Evolutionary conservation across 2,113 vertebrate genomes (phyloP).

Genomic region (Hemichromis elongatus): DNA sequence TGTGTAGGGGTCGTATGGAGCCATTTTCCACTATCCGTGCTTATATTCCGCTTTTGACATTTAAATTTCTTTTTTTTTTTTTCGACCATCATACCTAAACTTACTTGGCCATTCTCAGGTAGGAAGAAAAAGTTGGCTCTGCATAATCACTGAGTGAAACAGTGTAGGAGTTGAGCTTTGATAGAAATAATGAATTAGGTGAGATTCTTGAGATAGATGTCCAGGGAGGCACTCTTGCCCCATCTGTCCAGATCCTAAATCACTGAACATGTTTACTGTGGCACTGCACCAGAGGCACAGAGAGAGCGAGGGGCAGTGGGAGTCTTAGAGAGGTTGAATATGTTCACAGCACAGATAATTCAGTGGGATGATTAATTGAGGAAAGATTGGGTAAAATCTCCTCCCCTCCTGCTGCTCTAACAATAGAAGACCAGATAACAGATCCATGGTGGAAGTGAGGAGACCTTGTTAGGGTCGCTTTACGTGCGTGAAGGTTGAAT

Average conservation of each 20-base stretch:
- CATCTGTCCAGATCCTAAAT: conserved; percentile 34
- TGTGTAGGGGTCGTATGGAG: not conserved
- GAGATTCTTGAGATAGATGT: conserved; percentile 30
- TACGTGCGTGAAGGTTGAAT: not conserved
- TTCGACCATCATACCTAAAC: not conserved
- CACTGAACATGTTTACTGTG: conserved; percentile 36
- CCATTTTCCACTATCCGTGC: not conserved
- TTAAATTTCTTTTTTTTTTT: not conserved
- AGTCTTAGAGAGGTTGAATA: not conserved
- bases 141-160: not conserved
- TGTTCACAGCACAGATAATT: conserved; percentile 4
- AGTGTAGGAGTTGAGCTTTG: not conserved
- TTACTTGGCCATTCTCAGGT: not conserved
- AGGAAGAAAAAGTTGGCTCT: not conserved
- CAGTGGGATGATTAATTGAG: conserved; percentile 1
- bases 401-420: conserved; percentile 6
- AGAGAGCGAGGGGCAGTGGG: not conserved
- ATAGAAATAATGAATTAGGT: conserved; percentile 31
- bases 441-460: not conserved
- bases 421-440: conserved; percentile 4
- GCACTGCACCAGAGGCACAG: conserved; percentile 29
- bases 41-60: not conserved
- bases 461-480: not conserved
- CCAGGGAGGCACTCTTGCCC: conserved; percentile 31
- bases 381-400: not conserved